Evolutionary conservation across 2,888 invertebrate species (phyloP), one percentile per base, ranked within the genome.

Genomic region (Nemapogon koenigi): DNA sequence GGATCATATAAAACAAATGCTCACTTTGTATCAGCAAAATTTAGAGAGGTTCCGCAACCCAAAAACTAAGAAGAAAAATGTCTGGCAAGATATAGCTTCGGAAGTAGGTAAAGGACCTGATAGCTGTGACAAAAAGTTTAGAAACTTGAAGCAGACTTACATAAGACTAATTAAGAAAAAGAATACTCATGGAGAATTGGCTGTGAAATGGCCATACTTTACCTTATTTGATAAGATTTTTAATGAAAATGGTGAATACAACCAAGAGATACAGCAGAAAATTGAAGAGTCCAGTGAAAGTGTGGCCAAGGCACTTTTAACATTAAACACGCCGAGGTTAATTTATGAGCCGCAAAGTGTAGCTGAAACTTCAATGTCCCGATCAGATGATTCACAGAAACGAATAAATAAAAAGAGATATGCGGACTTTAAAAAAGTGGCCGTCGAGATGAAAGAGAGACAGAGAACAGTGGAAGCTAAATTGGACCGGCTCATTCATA

Each of bases 191-290:
- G 66, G 65, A 26, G 42, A 54, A 2, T 51, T 58, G 2, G 54
- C 57, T n/a, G 62, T 72, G 0, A 71, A 65, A 51, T 78, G 78
- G 78, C 71, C 72, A 25, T 78, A 71, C 43, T 78, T 75, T 57
- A 61, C 70, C 8, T 46, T 64, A 28, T 78, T 76, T 50, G 72
- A 78, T 38, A 64, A 69, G 43, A 73, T 78, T 41, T 76, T 63
- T 35, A 65, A 57, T 46, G 50, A 56, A 1, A 62, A 75, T 42
- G 78, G 76, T 1, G 68, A 67, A 40, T 75, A 75, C 43, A 64
- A 70, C 28, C 62, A 66, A 0, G 72, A 73, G 25, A 73, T 76
- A 39, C 62, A 66, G 16, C 62, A 70, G 43, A 73, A 66, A 42
- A 52, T 76, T 39, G 59, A 64, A 46, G 72, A 72, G 16, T 47